phyloP scores from a whole-genome alignment of 2,888 invertebrate species.

The Cheilosia impressa region DNA sequence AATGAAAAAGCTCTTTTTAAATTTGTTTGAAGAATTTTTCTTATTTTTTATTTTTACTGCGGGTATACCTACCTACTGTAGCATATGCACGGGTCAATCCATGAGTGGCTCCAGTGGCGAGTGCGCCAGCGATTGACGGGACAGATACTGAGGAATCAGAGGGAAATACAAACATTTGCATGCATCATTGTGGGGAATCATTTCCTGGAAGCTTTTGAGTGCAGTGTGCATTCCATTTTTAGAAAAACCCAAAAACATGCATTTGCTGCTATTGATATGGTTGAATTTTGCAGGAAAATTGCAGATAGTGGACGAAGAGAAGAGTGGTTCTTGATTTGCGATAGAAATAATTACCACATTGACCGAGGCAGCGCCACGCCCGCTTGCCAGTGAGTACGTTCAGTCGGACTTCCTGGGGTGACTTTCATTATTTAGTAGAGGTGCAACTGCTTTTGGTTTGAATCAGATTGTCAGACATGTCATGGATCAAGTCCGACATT shows the following conservation, averaged over 20 bases:
- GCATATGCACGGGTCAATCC: not conserved
- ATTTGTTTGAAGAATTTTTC: constrained; percentile 50
- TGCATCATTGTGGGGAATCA: constrained; percentile 28
- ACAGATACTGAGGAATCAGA: too few relatives aligned
- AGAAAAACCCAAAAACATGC: not conserved
- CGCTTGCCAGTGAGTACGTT: too few relatives aligned
- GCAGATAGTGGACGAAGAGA: not conserved
- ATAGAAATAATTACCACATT: not conserved
- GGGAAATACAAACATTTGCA: constrained; percentile 21
- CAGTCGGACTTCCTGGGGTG: too few relatives aligned
- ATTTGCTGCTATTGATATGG: not conserved
- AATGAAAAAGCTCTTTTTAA: constrained; percentile 55
- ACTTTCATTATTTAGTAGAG: too few relatives aligned
- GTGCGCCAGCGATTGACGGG: constrained; percentile 13
- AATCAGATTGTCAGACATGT: too few relatives aligned
- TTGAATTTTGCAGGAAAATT: not conserved
- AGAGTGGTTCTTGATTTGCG: not conserved
- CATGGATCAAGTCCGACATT: too few relatives aligned
- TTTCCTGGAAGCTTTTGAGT: constrained; percentile 43
- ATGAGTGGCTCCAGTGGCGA: not conserved
- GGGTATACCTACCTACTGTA: too few relatives aligned
- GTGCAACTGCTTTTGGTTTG: too few relatives aligned
- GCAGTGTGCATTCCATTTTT: constrained; percentile 8
- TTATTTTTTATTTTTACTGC: constrained; percentile 3
- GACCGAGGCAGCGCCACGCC: too few relatives aligned